These are phyloP conservation scores for Spea multiplicata DNA, from an alignment of 2,113 vertebrate genomes.

Conservation along the genomic window DNA sequence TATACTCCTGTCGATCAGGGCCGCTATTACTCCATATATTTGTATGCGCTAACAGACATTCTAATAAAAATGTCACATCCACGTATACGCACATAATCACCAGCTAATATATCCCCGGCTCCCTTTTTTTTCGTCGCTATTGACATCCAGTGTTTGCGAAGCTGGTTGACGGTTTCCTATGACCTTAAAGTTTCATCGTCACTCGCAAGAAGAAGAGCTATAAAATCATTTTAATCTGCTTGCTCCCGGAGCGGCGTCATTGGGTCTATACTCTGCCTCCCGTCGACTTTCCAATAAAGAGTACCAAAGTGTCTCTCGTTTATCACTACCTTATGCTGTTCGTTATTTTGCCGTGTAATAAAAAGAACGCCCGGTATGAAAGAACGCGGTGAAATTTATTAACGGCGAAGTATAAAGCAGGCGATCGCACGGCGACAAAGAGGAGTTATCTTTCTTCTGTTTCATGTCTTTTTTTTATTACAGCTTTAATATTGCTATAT, in stretches of 20 bases:
- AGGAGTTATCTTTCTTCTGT: background rate
- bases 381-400: background rate
- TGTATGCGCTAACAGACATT: too few species aligned
- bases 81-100: too few species aligned
- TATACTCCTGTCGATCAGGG: too few species aligned
- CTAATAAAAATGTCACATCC: too few species aligned
- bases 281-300: background rate
- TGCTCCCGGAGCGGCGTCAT: slow-evolving; percentile 9
- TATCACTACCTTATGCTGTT: background rate
- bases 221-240: slow-evolving; percentile 21
- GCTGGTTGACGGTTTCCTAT: background rate
- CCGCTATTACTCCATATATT: too few species aligned
- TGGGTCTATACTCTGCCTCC: slow-evolving; percentile 2
- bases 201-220: background rate
- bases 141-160: background rate
- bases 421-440: background rate
- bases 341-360: background rate
- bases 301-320: background rate
- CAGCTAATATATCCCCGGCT: background rate
- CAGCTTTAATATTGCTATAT: too few species aligned
- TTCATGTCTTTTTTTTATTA: too few species aligned
- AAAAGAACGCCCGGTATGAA: background rate
- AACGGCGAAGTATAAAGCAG: background rate
- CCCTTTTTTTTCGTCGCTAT: too few species aligned
- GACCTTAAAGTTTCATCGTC: slow-evolving; percentile 5